Conservation (phyloP, 2,888 invertebrate genomes). For the Caenorhabditis sp. region DNA sequence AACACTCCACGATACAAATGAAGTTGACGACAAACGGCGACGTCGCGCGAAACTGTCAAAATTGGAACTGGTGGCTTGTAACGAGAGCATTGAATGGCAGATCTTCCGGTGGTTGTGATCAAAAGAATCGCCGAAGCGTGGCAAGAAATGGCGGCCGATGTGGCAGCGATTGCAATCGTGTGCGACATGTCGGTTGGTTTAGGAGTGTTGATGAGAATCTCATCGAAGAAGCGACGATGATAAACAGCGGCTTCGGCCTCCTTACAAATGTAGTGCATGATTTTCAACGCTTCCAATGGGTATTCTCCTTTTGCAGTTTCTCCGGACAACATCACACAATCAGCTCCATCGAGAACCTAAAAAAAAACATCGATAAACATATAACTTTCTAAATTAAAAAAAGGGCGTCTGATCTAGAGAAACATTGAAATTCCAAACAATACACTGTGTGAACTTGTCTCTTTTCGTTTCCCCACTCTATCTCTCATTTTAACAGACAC, state of each 20-base stretch:
- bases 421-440: background rate
- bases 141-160: constrained; percentile 89
- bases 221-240: constrained; percentile 87
- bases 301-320: constrained; percentile 98
- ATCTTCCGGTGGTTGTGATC: constrained; percentile 80
- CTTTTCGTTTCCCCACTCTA: background rate
- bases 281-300: constrained; percentile 83
- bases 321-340: constrained; percentile 97
- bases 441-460: no score
- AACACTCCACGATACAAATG: constrained; percentile 90
- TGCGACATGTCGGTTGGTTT: constrained; percentile 83
- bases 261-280: constrained; percentile 74
- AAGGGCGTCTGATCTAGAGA: no score
- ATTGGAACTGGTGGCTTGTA: constrained; percentile 93
- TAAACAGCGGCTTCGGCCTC: constrained; percentile 96
- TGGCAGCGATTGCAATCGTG: constrained; percentile 89
- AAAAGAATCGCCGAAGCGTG: constrained; percentile 88
- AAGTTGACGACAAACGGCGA: constrained; percentile 87
- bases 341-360: constrained; percentile 89
- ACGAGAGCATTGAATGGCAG: constrained; percentile 89
- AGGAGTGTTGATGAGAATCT: constrained; percentile 76
- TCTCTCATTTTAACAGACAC: background rate
- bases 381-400: background rate
- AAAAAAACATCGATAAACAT: constrained; percentile 16
- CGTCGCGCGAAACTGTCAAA: constrained; percentile 86